Evolutionary conservation across 2,888 invertebrate species (phyloP), one percentile per base, ranked within the genome.

Genomic region (Teleogryllus oceanicus): DNA sequence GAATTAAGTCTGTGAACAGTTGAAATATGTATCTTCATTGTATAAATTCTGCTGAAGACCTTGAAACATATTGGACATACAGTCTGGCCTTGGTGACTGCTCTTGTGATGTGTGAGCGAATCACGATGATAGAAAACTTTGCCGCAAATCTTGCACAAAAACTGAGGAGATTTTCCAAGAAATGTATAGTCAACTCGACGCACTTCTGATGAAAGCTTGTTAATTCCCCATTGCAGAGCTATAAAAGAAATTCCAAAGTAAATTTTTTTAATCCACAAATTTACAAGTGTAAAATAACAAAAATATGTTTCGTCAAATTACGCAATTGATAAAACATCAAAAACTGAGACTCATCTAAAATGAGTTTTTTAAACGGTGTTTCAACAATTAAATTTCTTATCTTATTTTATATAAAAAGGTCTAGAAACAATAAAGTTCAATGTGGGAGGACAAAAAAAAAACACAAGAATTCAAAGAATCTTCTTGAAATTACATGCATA

Each of bases 41-140:
- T 80, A 74, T 81, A 81, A 12, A 78, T 80, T 21, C 91, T 87
- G 83, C 91, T 91, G 85, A 91, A 91, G 81, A 90, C 89, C 83
- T 91, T 88, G 83, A 89, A 89, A 83, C 91, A 91, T 78, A 91
- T 90, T 13, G 91, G 91, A 84, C 91, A 91, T 83, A 90, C 89
- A 21, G 91, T 91, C 85, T 91, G 90, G 50, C 91, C 91, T 78
- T 90, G 89, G 83, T 91, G 91, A 77, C 90, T 89, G 85, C 90
- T 91, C 86, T 90, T 90, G 84, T 91, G 91, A 78, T 91, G 87
- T 79, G 90, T 90, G 84, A 91, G 79, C 79, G 91, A 91, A 83
- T 90, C 91, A 18, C 90, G 91, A 86, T 91, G 91, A 84, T 90
- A 21, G 85, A 91, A 91, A 81, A 89, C 89, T 87, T 91, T 91